Base-by-base conservation (phyloP, 2,888 invertebrate genomes). In the Platycnemis pennipes region DNA sequence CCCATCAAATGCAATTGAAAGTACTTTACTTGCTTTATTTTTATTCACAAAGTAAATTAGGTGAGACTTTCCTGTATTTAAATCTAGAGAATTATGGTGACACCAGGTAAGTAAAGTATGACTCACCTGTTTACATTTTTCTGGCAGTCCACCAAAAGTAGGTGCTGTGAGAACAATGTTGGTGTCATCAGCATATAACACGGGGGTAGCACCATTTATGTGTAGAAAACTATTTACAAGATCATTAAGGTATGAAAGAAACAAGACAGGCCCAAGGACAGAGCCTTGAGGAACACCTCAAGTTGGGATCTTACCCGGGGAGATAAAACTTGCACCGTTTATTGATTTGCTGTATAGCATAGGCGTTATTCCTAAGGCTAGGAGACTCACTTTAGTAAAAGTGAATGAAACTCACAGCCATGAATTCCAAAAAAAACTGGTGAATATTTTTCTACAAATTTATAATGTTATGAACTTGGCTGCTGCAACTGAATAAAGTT, bases 221-320 rank as follows among this genome's bases (percentile, higher is more conserved):
- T 13, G 31, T 77, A 37, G 77, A 77, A 77, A 77, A 77, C 11
- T 37, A 37, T 77, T 37, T 77, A 77, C 77, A 77, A 77, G 77
- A 31, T 77, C 31, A 31, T 77, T 77, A 77, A 31, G 31, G 63
- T 77, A 37, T 11, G 77, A 77, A 77, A 77, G 31, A 37, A 77
- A 77, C 31, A 77, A 77, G 77, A 77, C 77, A 77, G 77, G 77
- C 77, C 77, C 77, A 37, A 77, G 77, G 37, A 77, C 77, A 37
- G 77, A 77, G 77, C 77, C 37, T 77, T 77, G 31, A 77, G 77
- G 77, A 77, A 77, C 77, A 77, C 77, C 77, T 77, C 77, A 37
- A 77, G 2, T 77, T 77, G 77, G 37, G 37, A 77, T 37, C 77
- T 31, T 77, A 77, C 31, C 37, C 77, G 37, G n/a, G n/a, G 77